phyloP scores from a whole-genome alignment of 2,113 vertebrate genomes.

The Dromaius novaehollandiae region DNA sequence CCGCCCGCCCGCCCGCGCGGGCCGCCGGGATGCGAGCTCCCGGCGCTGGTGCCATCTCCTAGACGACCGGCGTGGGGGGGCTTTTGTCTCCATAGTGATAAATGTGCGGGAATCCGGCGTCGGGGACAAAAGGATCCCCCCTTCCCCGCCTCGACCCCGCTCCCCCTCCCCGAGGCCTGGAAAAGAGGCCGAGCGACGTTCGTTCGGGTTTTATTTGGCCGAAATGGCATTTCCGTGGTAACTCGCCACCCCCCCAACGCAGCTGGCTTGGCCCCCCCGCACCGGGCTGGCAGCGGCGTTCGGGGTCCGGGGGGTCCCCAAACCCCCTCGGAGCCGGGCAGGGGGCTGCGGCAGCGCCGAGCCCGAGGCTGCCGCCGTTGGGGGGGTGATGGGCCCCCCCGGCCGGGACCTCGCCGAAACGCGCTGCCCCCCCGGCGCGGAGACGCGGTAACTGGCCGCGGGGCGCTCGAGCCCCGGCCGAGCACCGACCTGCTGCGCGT shows the following conservation, averaged over 20 bases:
- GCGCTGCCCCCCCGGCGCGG: no score
- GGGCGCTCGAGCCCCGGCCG: no score
- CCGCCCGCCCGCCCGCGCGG: constrained; percentile 25
- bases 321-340: neutral
- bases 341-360: neutral
- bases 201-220: neutral
- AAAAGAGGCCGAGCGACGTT: neutral
- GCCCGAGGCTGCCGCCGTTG: no score
- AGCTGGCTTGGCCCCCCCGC: neutral
- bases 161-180: neutral
- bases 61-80: constrained; percentile 57
- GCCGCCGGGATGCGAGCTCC: constrained; percentile 67
- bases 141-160: neutral
- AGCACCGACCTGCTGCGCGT: no score
- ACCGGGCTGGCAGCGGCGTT: rapidly evolving
- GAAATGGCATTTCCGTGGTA: neutral
- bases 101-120: constrained; percentile 71
- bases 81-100: constrained; percentile 77
- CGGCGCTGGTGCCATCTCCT: constrained; percentile 70
- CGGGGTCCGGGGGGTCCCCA: neutral
- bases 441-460: no score
- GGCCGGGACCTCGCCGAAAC: no score
- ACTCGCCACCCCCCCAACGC: neutral
- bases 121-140: constrained; percentile 69
- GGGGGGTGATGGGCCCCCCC: no score